Base-by-base conservation (phyloP, 2,888 invertebrate genomes). In the Megalurothrips usitatus region DNA sequence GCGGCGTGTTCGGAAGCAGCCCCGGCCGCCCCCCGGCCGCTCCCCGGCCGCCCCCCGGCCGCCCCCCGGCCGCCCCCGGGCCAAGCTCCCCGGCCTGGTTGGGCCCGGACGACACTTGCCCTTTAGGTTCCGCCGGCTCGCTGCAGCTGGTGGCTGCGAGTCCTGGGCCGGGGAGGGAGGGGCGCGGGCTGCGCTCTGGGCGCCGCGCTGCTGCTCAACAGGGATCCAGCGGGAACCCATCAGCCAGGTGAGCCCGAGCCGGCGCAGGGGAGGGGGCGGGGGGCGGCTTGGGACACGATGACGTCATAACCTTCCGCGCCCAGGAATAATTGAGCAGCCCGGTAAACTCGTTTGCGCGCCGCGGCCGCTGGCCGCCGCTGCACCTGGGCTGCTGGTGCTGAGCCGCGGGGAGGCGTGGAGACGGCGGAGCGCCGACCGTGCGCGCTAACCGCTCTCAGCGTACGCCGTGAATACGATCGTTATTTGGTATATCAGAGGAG, bases 121-220 rank as follows among this genome's bases (percentile, higher is more conserved):
- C 58, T 58, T 58, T 17, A 52, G 52, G 14, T 19, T 17, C 58
- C 19, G 58, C 58, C 6, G 34, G 34, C 34, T 43, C 6, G 34
- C 34, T 4, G 34, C 17, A 14, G 52, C 14, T 58, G 58, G 14
- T 0, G 11, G 58, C 19, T 58, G 52, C 52, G 52, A 12, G 52
- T 52, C 14, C 14, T 3, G 52, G 19, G 52, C 3, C 6, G 52
- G 10, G 19, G 52, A 9, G 1, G 52, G 52, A 52, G 19, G 19
- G 52, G 19, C 14, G 34, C 34, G 2, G 34, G 34, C 34, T 43
- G 34, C 34, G 34, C 34, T n/a, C n/a, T 82, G 82, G 82, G 80
- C 82, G 82, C 82, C 79, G 49, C 34, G 28, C 47, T 26, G 78
- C 80, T 43, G 48, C 78, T 78, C 34, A 49, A 75, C 81, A 78